A percentile compares a stretch with the other conserved stretches of the same genome.
Conservation (phyloP, 2,113 vertebrate genomes). For the Gasterosteus aculeatus region DNA sequence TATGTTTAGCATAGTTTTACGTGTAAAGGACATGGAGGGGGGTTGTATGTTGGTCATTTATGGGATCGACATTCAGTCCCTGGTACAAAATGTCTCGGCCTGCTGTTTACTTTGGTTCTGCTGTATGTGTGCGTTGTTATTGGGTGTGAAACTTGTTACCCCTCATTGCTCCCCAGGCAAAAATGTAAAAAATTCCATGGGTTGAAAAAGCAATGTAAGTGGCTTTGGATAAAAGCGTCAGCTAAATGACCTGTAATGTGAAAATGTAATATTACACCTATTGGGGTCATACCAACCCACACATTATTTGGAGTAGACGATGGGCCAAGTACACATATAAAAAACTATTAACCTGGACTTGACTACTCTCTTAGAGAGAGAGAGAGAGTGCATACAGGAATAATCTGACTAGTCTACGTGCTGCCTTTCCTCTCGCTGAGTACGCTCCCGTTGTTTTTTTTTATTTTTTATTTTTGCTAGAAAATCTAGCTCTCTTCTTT, state of each 20-base stretch:
- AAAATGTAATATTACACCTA: not conserved
- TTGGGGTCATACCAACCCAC: no score
- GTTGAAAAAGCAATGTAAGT: no score
- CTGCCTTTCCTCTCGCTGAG: slow-evolving; percentile 11
- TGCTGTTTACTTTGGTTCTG: not conserved
- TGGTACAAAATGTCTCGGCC: not conserved
- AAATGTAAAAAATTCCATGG: no score
- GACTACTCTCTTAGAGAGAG: not conserved
- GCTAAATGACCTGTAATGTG: no score
- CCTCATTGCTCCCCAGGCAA: no score
- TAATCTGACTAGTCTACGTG: slow-evolving; percentile 45
- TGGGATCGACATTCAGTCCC: not conserved
- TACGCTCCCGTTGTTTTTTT: not conserved
- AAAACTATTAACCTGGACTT: not conserved
- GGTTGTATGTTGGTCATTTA: not conserved
- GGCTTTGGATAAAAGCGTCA: no score
- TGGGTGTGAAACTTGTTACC: not conserved
- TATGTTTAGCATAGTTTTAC: not conserved
- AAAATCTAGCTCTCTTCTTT: slow-evolving; percentile 24
- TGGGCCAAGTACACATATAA: not conserved
- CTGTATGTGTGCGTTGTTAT: not conserved
- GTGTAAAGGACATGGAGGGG: not conserved
- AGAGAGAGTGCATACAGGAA: slow-evolving; percentile 32
- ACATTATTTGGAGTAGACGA: not conserved
- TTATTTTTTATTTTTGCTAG: slow-evolving; percentile 13